Evolutionary conservation across 2,113 vertebrate genomes (phyloP), one percentile per base, ranked within the genome.

Genomic region (Calonectris borealis): DNA sequence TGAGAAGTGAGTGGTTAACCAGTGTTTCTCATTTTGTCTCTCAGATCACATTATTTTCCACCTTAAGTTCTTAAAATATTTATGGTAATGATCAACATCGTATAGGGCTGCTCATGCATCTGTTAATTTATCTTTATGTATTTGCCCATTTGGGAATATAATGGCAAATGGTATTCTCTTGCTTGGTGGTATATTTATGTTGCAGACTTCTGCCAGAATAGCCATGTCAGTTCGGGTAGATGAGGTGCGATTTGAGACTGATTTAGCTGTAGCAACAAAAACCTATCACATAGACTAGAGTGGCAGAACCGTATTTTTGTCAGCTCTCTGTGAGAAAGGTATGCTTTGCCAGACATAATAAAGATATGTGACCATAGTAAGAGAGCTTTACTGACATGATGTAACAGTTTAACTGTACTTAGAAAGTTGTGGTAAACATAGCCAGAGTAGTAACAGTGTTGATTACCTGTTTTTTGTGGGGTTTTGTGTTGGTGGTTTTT

Each of bases 231-330:
- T 2, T 76, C 29, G 20, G 20, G 57, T 19, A 40, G 40, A 83
- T 60, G n/a, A 71, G 44, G 52, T 90, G 36, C 55, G 52, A 76
- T 76, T 49, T 75, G 48, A 85, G 54, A 76, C 27, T 64, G 48
- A 88, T 83, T 83, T 68, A 83, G 9, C 44, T 83, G 82, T 52
- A 71, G 34, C 21, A 88, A 31, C 11, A 83, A 88, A 88, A 77
- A n/a, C 11, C 4, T 48, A 17, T 52, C 0, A 0, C 2, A 5
- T 10, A 69, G 34, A 64, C 44, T 82, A 16, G 13, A 75, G 31
- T 13, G 22, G 25, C 29, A 96, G 71, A 88, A 88, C 14, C 1
- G 1, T 57, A 32, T 38, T 86, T 89, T 90, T 81, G 62, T 61
- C 64, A 83, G 8, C 13, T 69, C 17, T 58, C 57, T 64, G 21